These are phyloP conservation scores for Cynoglossus semilaevis DNA, from an alignment of 2,113 vertebrate species.

Conservation along the genomic window DNA sequence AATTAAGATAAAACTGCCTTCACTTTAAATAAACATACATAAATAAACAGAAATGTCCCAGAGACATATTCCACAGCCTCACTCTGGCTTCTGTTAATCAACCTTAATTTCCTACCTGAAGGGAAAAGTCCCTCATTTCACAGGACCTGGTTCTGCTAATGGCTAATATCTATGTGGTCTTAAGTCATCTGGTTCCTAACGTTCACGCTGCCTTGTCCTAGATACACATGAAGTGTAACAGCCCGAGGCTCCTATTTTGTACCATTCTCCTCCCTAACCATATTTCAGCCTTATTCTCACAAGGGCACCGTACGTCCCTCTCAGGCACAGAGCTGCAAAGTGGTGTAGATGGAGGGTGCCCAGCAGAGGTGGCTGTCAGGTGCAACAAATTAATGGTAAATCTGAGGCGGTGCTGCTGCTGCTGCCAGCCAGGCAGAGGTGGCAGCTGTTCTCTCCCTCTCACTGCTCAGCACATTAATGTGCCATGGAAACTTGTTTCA, in stretches of 20 bases:
- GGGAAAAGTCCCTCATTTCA: too few relatives aligned
- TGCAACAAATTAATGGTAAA: slow-evolving; percentile 71
- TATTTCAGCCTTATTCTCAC: slow-evolving; percentile 70
- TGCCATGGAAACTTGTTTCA: slow-evolving; percentile 62
- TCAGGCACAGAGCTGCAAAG: slow-evolving; percentile 57
- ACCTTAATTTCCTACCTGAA: too few relatives aligned
- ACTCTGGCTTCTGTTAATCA: too few relatives aligned
- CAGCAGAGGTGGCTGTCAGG: slow-evolving; percentile 65
- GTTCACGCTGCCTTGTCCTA: slow-evolving; percentile 56
- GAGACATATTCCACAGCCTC: too few relatives aligned
- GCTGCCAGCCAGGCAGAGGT: slow-evolving; percentile 45
- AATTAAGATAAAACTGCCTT: too few relatives aligned
- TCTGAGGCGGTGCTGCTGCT: slow-evolving; percentile 49
- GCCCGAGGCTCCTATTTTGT: slow-evolving; percentile 47
- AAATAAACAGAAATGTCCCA: too few relatives aligned
- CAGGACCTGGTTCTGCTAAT: too few relatives aligned
- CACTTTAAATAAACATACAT: too few relatives aligned
- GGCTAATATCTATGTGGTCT: not conserved
- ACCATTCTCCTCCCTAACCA: slow-evolving; percentile 55
- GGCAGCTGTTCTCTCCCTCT: slow-evolving; percentile 66
- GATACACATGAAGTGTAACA: slow-evolving; percentile 58
- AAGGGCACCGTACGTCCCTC: slow-evolving; percentile 53
- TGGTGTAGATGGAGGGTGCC: slow-evolving; percentile 53
- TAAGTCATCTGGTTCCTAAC: slow-evolving; percentile 26
- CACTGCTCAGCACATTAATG: slow-evolving; percentile 49